Conservation (phyloP, 2,797 vertebrate species). For the Acanthopagrus latus region DNA sequence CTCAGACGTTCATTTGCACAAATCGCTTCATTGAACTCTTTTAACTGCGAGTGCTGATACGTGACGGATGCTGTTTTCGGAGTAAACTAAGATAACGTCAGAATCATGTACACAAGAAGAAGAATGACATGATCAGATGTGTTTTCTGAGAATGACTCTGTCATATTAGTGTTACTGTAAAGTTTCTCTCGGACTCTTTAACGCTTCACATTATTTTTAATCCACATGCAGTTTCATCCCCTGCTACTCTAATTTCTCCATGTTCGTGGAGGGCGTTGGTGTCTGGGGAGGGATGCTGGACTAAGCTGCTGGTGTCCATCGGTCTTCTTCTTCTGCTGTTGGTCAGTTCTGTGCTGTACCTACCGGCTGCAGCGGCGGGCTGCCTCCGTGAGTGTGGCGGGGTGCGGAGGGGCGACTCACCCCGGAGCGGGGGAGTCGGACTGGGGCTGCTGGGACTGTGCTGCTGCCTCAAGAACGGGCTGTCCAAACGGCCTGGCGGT, state of each 20-base stretch:
- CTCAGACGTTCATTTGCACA: neutral
- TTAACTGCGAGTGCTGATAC: neutral
- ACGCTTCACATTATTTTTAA: neutral
- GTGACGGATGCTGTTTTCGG: neutral
- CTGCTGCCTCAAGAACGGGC: conserved; percentile 98
- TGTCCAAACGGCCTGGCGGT: conserved; percentile 96
- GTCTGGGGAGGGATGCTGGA: conserved; percentile 2
- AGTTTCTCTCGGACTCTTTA: neutral
- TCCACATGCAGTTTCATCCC: conserved; percentile 27
- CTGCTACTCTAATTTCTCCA: neutral
- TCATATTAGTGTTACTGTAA: neutral
- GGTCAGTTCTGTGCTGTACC: conserved; percentile 83
- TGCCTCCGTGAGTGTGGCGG: conserved; percentile 90
- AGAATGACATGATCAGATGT: neutral
- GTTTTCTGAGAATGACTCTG: neutral
- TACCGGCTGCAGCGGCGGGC: conserved; percentile 94
- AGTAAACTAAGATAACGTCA: too few relatives aligned
- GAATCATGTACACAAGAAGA: neutral
- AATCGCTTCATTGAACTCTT: neutral
- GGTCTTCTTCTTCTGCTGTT: conserved; percentile 34
- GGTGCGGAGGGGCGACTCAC: conserved; percentile 86
- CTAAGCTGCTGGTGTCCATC: conserved; percentile 11
- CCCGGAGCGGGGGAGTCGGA: conserved; percentile 88
- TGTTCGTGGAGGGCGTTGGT: neutral
- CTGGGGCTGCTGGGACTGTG: conserved; percentile 90